Conservation (phyloP, 92 coral and sea anemone genomes). For the Meandrina meandrites region DNA sequence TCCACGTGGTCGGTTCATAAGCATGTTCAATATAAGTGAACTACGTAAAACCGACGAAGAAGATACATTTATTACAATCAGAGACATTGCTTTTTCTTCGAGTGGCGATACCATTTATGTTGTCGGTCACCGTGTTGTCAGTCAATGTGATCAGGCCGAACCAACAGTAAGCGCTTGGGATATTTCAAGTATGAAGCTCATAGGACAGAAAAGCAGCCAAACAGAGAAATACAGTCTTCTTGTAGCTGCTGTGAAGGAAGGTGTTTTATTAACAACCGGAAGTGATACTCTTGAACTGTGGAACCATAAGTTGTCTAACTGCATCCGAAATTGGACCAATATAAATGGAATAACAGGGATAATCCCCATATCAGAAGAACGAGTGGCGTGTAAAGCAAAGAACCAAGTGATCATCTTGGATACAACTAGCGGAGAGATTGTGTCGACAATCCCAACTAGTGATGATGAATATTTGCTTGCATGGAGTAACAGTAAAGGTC, state of each 20-base stretch:
- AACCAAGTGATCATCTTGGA: background rate
- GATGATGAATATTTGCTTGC: background rate
- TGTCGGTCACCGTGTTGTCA: background rate
- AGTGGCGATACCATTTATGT: conserved; percentile 10
- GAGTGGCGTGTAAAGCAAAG: background rate
- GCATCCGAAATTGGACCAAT: background rate
- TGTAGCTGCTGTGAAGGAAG: background rate
- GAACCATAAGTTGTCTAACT: background rate
- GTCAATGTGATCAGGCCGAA: too few relatives aligned
- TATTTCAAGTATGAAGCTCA: background rate
- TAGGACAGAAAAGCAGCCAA: background rate
- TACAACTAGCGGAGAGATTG: background rate
- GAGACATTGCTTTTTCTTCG: background rate
- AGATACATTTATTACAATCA: too few relatives aligned
- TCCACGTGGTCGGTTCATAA: background rate
- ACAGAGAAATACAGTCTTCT: background rate
- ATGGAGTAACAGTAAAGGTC: conserved; percentile 6
- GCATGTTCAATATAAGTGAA: background rate
- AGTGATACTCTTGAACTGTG: background rate
- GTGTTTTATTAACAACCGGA: background rate
- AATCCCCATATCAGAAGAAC: background rate
- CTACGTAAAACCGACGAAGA: background rate
- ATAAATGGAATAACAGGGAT: background rate
- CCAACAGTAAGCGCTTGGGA: background rate
- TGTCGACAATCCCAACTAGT: background rate